Base-by-base conservation (phyloP, 2,888 invertebrate species). In the Drosophila cognata region DNA sequence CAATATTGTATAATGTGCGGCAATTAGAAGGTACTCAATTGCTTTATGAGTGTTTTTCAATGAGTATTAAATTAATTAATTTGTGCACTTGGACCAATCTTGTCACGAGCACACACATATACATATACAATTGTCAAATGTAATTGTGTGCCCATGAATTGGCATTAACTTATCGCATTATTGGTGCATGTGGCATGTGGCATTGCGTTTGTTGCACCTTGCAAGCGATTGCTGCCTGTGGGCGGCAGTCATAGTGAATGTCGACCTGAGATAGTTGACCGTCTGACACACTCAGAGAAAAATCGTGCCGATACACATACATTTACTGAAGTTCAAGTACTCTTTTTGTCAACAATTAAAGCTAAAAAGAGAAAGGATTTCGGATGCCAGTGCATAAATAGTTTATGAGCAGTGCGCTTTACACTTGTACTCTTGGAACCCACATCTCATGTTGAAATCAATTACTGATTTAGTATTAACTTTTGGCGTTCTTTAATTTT, bases 41-140 rank as follows among this genome's bases (percentile, higher is more conserved):
- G 21, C 11, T 3, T 21, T 13, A 13, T 7, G 46, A 7, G 6
- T 7, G 21, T 13, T 46, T 21, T 13, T 41, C 10, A 31, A 21
- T 13, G 25, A 61, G 53, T 46, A 43, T 38, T 63, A 29, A 67
- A 55, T 21, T 11, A 10, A 36, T 6, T 25, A 31, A 31, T 31
- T 31, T 28, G 66, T 65, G 87, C 70, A 70, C 84, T 79, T 87
- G 77, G 88, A 72, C 79, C 71, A 82, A 84, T 84, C 88, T 88
- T 82, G 88, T 84, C 86, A 88, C 88, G 84, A 84, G n/a, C 18
- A 16, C 5, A 80, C 63, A 64, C 43, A 29, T 1, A 5, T 7
- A 11, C 0, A 21, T 2, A 21, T 21, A 21, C 3, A 46, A 11
- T 43, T 16, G 31, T 8, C 7, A 33, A 58, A 73, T 55, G 68